A percentile compares a stretch with the other conserved stretches of the same genome.
These are phyloP conservation scores for Podarcis lilfordi DNA, from an alignment of 2,797 vertebrate genomes.

Conservation along the genomic window DNA sequence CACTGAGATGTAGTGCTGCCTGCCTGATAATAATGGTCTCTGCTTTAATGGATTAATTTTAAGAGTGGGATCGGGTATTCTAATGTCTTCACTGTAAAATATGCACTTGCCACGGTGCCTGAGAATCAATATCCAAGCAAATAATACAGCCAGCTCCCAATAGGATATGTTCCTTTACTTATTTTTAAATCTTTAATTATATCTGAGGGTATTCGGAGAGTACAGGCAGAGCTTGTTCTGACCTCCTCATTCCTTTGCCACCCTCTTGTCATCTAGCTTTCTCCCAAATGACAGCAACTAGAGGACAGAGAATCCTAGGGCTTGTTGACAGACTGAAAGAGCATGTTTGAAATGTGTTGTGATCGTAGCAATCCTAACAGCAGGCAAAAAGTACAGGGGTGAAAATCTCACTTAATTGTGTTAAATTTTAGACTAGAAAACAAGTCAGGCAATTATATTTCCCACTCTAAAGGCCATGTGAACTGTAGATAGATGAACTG, in stretches of 20 bases:
- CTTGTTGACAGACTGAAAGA: rapidly evolving
- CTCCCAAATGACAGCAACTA: background rate
- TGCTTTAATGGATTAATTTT: constrained; percentile 35
- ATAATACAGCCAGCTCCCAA: background rate
- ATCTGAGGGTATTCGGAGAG: background rate
- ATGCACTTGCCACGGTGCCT: background rate
- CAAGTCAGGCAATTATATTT: background rate
- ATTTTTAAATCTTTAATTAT: background rate
- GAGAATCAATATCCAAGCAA: constrained; percentile 9
- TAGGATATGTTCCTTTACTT: background rate
- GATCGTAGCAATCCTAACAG: background rate
- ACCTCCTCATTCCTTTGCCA: background rate
- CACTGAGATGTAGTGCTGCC: constrained; percentile 38
- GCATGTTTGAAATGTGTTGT: background rate
- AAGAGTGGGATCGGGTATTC: constrained; percentile 11
- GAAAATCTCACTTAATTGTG: background rate
- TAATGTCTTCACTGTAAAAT: constrained; percentile 21
- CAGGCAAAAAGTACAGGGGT: background rate
- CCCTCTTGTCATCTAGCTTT: background rate
- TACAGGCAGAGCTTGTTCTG: constrained; percentile 23
- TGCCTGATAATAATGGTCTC: constrained; percentile 26
- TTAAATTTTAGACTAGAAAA: background rate
- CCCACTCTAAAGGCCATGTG: background rate
- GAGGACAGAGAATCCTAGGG: background rate
- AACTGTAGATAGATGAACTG: background rate